Evolutionary conservation across 2,113 vertebrate genomes (phyloP), one percentile per base, ranked within the genome.

Genomic region (Pseudopodoces humilis): DNA sequence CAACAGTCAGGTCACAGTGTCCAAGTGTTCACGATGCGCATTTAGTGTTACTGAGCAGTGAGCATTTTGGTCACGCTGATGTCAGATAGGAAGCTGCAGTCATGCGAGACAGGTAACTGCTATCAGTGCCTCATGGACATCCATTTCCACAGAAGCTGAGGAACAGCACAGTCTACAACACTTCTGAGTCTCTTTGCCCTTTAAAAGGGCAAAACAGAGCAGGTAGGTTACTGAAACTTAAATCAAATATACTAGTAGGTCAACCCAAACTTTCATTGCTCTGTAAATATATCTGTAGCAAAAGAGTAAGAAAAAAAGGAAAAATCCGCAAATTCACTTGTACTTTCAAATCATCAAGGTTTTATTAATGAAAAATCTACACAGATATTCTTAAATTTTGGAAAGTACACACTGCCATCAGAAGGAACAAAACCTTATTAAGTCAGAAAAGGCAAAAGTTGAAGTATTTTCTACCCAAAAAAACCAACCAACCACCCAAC

Each of bases 201-300:
- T 58, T 53, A 50, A 58, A 9, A 59, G 16, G 18, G 9, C 1
- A 88, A 88, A 92, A 22, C 10, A 59, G 13, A 79, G 9, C 27
- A 46, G 5, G 8, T 24, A 39, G 21, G 9, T 63, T 53, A 59
- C 14, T 63, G 55, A 81, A 50, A 27, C 8, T 50, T 80, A 70
- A 82, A 13, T 7, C 15, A 83, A 86, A 19, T 6, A 19, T 52
- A 30, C 11, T 72, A 43, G 46, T 13, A 35, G 13, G 9, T 46
- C 37, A 77, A 46, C 7, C 0, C 25, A 86, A 80, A 22, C 13
- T 11, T 69, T 11, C 2, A 31, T 56, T 75, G n/a, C 11, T 56
- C 4, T n/a, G 17, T 8, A 69, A 79, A 69, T 4, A 44, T n/a
- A 58, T 1, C 2, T 5, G 35, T 6, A 65, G 9, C 0, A 8